Conservation (phyloP, 2,113 vertebrate genomes). For the Vireo altiloquus region DNA sequence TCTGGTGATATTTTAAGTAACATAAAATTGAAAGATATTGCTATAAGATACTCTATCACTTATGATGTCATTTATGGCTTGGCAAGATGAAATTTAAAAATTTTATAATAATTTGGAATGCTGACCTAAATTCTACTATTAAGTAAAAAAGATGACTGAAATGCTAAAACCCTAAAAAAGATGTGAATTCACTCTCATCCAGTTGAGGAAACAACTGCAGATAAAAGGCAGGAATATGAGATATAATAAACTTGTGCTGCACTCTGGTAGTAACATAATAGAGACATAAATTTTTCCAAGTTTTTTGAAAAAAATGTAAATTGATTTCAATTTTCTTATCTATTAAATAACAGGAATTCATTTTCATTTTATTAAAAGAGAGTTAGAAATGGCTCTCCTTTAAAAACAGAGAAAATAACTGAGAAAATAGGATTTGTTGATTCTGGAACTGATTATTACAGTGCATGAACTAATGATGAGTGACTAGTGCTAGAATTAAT, state of each 20-base stretch:
- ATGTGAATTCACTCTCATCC: not conserved
- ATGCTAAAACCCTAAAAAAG: not conserved
- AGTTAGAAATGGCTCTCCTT: not conserved
- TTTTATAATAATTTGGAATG: not conserved
- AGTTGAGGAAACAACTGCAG: not conserved
- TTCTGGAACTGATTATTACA: not conserved
- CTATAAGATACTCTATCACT: not conserved
- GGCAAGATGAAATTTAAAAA: not conserved
- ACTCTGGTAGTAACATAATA: not conserved
- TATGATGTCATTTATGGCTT: not conserved
- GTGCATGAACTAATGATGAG: not conserved
- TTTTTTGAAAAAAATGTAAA: not conserved
- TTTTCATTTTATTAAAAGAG: slow-evolving; percentile 3
- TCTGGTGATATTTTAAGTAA: not conserved
- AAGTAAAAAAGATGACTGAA: not conserved
- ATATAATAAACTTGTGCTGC: not conserved
- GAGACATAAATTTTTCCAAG: not conserved
- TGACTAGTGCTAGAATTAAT: slow-evolving; percentile 18
- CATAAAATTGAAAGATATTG: not conserved
- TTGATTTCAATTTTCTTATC: not conserved
- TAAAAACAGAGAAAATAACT: not conserved
- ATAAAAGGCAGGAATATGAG: not conserved
- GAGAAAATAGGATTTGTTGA: not conserved
- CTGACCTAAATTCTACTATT: not conserved
- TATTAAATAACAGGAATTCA: not conserved